A percentile compares a stretch with the other conserved stretches of the same genome.
These are phyloP conservation scores for Lates japonicus DNA, from an alignment of 2,797 vertebrate genomes.

Conservation along the genomic window DNA sequence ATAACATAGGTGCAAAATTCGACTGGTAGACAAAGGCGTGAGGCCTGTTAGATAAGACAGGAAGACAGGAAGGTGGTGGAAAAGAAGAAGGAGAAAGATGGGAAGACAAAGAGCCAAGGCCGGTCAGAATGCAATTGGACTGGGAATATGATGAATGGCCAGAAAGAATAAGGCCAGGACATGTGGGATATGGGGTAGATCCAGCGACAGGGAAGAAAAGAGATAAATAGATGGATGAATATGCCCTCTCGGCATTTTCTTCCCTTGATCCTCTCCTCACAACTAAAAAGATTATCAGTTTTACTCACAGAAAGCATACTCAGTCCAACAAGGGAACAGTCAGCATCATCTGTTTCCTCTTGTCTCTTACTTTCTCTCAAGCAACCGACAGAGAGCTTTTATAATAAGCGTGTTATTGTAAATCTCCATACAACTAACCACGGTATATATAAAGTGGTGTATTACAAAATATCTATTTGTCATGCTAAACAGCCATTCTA, in stretches of 20 bases:
- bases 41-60: constrained; percentile 69
- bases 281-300: constrained; percentile 75
- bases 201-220: constrained; percentile 40
- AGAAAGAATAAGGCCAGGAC: constrained; percentile 64
- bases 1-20: constrained; percentile 70
- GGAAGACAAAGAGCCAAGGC: constrained; percentile 60
- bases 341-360: constrained; percentile 64
- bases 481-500: neutral
- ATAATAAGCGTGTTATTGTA: constrained; percentile 16
- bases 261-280: constrained; percentile 70
- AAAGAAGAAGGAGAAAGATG: constrained; percentile 47
- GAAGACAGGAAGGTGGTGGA: constrained; percentile 48
- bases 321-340: constrained; percentile 71
- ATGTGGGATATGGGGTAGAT: constrained; percentile 63
- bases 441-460: neutral
- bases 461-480: neutral
- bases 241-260: constrained; percentile 63
- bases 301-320: constrained; percentile 69
- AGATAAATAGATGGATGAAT: constrained; percentile 74
- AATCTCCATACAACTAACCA: constrained; percentile 39
- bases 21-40: constrained; percentile 64
- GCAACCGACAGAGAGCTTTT: constrained; percentile 43
- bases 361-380: constrained; percentile 49
- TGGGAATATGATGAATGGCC: constrained; percentile 68
- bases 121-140: constrained; percentile 66